Evolutionary conservation across 2,888 invertebrate species (phyloP), one percentile per base, ranked within the genome.

Genomic region (Strigamia transsilvanica): DNA sequence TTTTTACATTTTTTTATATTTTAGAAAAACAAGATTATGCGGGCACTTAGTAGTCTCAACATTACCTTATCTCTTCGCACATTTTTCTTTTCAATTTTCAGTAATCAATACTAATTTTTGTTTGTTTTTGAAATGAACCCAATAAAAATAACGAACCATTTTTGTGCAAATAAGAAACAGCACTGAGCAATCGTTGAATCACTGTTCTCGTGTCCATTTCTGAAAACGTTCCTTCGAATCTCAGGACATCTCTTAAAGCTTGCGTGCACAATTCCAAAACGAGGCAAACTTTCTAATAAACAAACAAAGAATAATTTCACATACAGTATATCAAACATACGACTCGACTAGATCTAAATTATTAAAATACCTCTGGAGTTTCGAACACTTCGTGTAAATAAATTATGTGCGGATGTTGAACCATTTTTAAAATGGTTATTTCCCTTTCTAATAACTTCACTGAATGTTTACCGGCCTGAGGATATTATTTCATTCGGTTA

Each of bases 321-420:
- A 46, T 27, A 46, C 2, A n/a, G n/a, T n/a, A n/a, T n/a, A n/a
- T 46, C 5, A 4, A 46, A 46, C 3, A 12, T 5, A 46, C 15
- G 41, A 9, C 12, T 9, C 12, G 41, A 12, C 12, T 9, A 66
- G 6, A 73, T 21, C 27, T 27, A 27, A 3, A 27, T 27, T 27
- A 2, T 78, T 84, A 32, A 15, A 73, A 83, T 85, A 88, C 88
- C 86, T 89, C 89, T 10, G 88, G 85, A 1, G 90, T 90, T 86
- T 91, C 91, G 84, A 89, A 89, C 6, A 91, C 89, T 86, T 89
- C 90, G 83, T 90, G 88, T 77, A 91, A 86, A 83, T 87, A 87
- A 83, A 91, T 90, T 82, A 91, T 91, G 85, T 91, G 90, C 15
- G 89, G 90, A 86, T 91, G 91, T 66, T 88, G 86, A n/a, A 91